Evolutionary conservation across 2,113 vertebrate species (phyloP).

Genomic region (Chauna torquata): DNA sequence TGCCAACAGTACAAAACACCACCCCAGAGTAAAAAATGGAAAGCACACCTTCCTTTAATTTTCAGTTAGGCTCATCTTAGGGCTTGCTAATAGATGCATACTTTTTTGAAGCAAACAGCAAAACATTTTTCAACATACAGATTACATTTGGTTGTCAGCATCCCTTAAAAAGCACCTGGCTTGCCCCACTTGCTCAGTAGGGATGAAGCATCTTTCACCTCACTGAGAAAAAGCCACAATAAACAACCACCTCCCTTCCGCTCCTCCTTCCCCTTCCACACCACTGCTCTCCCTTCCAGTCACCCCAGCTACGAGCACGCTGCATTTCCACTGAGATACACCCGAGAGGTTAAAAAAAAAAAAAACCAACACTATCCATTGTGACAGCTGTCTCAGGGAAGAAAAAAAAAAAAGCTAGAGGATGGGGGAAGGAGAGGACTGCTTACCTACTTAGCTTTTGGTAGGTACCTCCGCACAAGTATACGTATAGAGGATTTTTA

Average conservation of each 20-base stretch:
- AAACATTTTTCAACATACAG: neutral
- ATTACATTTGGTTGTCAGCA: neutral
- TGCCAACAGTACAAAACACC: neutral
- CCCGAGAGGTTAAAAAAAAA: neutral
- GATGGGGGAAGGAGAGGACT: neutral
- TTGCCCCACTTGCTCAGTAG: neutral
- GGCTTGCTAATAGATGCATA: neutral
- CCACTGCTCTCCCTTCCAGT: neutral
- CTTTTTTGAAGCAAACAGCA: neutral
- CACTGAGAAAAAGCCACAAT: neutral
- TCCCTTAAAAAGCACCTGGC: neutral
- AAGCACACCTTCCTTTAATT: neutral
- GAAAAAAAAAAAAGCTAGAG: neutral
- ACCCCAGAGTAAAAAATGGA: neutral
- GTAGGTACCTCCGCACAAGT: neutral
- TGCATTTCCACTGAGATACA: neutral
- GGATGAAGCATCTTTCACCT: neutral
- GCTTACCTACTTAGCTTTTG: conserved; percentile 28
- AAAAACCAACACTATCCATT: neutral
- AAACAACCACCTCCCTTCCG: neutral
- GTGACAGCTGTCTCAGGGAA: neutral
- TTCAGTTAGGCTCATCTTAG: neutral
- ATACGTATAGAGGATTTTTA: neutral
- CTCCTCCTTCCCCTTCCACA: neutral
- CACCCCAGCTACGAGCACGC: neutral